These are phyloP conservation scores for Carettochelys insculpta DNA, from an alignment of 2,113 vertebrate genomes.

Conservation along the genomic window DNA sequence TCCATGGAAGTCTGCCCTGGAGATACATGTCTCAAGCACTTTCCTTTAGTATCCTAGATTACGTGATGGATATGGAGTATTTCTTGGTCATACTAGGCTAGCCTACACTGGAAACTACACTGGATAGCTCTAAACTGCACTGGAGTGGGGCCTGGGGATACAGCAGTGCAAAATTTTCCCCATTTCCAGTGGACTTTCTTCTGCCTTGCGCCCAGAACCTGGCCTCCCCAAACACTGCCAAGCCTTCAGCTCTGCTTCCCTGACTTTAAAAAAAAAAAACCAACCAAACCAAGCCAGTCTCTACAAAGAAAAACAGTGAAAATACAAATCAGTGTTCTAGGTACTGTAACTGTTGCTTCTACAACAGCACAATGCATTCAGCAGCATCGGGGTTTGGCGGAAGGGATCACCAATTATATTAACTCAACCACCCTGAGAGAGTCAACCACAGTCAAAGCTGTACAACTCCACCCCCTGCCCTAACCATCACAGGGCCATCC, in stretches of 20 bases:
- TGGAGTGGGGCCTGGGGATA: fast-evolving
- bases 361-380: background rate
- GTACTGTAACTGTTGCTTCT: background rate
- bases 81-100: background rate
- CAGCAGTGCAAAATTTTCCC: no score
- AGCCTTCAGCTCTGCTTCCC: background rate
- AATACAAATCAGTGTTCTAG: background rate
- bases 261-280: no score
- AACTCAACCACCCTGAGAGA: background rate
- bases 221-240: background rate
- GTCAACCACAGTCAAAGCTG: background rate
- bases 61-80: no score
- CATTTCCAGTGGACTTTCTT: background rate
- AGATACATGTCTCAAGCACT: background rate
- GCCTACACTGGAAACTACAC: fast-evolving
- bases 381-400: no score
- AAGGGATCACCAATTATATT: no score
- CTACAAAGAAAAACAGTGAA: background rate
- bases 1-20: background rate
- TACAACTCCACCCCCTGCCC: background rate
- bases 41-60: no score
- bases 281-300: no score
- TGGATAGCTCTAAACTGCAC: fast-evolving
- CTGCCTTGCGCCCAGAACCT: background rate
- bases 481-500: background rate